phyloP scores from a whole-genome alignment of 2,113 vertebrate genomes.

The Pseudorectes ferrugineus region DNA sequence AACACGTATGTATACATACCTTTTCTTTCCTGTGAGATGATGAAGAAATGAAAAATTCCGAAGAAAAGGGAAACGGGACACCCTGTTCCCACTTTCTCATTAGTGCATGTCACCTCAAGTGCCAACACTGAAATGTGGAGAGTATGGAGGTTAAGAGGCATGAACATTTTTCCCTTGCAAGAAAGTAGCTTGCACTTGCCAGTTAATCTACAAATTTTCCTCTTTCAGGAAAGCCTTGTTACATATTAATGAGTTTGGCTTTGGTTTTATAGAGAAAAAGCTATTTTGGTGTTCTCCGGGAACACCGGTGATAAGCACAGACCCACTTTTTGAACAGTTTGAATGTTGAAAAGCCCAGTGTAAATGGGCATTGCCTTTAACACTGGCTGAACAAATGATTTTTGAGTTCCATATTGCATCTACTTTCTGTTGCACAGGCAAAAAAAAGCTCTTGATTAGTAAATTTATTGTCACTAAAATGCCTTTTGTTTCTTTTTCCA shows the following conservation, averaged over 20 bases:
- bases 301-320: neutral
- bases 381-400: neutral
- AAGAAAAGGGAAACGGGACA: rapidly evolving
- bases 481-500: constrained; percentile 60
- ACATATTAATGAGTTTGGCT: neutral
- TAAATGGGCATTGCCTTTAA: neutral
- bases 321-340: neutral
- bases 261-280: neutral
- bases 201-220: neutral
- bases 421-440: neutral
- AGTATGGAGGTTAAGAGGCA: neutral
- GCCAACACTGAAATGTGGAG: neutral
- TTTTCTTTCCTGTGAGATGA: neutral
- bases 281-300: neutral
- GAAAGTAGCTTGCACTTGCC: neutral
- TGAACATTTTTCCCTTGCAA: neutral
- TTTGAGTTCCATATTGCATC: neutral
- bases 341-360: neutral
- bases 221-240: neutral
- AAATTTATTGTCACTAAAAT: neutral
- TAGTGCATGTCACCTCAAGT: neutral
- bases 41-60: neutral
- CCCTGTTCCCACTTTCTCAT: rapidly evolving
- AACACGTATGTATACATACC: rapidly evolving
- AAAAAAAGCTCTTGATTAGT: neutral